phyloP scores from a whole-genome alignment of 2,888 invertebrate species.

The Scaptomyza parva region DNA sequence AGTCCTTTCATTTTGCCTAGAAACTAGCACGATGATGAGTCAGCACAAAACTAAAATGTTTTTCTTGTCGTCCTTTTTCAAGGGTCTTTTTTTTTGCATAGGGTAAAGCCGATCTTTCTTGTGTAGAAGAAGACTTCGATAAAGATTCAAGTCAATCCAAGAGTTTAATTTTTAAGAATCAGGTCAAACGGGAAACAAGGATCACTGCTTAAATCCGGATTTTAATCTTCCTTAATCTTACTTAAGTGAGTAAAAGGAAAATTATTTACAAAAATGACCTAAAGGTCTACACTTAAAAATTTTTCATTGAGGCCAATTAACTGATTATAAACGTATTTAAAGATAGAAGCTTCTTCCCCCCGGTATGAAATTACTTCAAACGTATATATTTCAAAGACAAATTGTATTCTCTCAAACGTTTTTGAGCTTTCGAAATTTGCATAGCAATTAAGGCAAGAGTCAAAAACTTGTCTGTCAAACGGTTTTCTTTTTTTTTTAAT shows the following conservation, averaged over 20 bases:
- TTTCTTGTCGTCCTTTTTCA: background rate
- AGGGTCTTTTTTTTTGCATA: background rate
- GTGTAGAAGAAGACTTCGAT: too few relatives aligned
- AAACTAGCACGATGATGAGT: conserved; percentile 45
- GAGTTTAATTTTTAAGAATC: too few relatives aligned
- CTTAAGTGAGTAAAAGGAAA: too few relatives aligned
- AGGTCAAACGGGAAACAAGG: too few relatives aligned
- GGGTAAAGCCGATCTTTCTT: background rate
- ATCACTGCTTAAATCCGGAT: too few relatives aligned
- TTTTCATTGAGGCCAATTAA: too few relatives aligned
- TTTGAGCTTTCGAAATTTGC: conserved; percentile 62
- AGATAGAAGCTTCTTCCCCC: background rate
- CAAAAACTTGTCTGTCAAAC: conserved; percentile 62
- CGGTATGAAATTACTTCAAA: background rate
- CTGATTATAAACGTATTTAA: background rate
- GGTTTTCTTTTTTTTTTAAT: background rate
- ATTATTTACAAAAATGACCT: too few relatives aligned
- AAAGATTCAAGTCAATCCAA: too few relatives aligned
- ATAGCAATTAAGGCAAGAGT: conserved; percentile 70
- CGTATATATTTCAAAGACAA: background rate
- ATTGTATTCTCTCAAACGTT: background rate
- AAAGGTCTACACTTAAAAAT: too few relatives aligned
- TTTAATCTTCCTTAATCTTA: too few relatives aligned
- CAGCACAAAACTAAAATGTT: conserved; percentile 23
- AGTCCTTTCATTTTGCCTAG: conserved; percentile 15